Percentiles rank a stretch among this genome's conserved stretches.
Evolutionary conservation across 2,113 vertebrate species (phyloP).

Genomic region (Ploceus nigricollis): DNA sequence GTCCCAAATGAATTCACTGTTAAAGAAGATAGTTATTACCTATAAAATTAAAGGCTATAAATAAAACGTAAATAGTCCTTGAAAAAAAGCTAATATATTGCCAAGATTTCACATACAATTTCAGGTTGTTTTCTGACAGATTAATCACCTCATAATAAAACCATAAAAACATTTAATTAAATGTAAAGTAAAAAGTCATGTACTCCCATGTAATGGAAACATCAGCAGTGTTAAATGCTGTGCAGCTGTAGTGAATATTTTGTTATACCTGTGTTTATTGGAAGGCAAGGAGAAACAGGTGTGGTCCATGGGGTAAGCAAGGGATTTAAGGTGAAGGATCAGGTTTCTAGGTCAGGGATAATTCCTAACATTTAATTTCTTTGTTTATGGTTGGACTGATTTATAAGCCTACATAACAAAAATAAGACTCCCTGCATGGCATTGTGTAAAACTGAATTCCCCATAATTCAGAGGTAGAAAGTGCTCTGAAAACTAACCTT

Average conservation of each 20-base stretch:
- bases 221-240: background rate
- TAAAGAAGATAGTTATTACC: background rate
- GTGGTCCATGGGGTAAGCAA: background rate
- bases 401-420: background rate
- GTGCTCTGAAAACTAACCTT: background rate
- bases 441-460: background rate
- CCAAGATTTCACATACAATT: background rate
- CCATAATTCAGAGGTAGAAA: background rate
- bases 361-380: background rate
- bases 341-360: background rate
- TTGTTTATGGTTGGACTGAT: background rate
- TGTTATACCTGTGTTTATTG: background rate
- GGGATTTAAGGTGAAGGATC: background rate
- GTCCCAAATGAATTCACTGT: background rate
- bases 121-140: background rate
- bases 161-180: conserved; percentile 34
- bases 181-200: background rate
- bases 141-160: conserved; percentile 17
- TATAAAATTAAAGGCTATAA: conserved; percentile 24
- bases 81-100: background rate
- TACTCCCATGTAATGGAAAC: background rate
- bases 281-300: conserved; percentile 16
- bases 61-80: background rate
- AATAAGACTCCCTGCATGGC: background rate
- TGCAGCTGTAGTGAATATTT: background rate